Conservation (phyloP, 2,113 vertebrate species). For the Ploceus nigricollis region DNA sequence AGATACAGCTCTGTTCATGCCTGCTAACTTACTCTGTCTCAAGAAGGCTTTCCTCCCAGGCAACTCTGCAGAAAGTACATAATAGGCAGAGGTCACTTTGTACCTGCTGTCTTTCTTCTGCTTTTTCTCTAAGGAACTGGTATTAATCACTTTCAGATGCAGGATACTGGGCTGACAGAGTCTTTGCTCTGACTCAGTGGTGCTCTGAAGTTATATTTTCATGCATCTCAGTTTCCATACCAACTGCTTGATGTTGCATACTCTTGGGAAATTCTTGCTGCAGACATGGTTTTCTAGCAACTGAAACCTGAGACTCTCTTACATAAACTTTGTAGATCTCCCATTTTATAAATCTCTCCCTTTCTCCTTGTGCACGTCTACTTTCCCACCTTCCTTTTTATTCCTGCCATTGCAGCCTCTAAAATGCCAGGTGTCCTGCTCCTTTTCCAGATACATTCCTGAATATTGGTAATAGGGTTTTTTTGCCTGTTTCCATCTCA, state of each 20-base stretch:
- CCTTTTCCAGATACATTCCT: not conserved
- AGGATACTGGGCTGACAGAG: not conserved
- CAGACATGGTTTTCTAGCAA: not conserved
- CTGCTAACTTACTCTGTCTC: not conserved
- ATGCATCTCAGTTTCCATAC: not conserved
- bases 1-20: not conserved
- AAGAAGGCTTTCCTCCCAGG: not conserved
- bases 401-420: not conserved
- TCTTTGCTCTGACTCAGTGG: not conserved
- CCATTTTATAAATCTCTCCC: not conserved
- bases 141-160: not conserved
- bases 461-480: not conserved
- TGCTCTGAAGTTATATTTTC: not conserved
- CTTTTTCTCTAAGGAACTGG: not conserved
- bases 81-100: not conserved
- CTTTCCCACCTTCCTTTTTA: not conserved
- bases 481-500: not conserved
- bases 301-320: not conserved
- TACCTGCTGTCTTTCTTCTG: not conserved
- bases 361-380: not conserved
- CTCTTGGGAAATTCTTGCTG: not conserved
- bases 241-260: not conserved
- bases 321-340: not conserved
- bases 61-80: not conserved
- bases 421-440: not conserved